phyloP scores from a whole-genome alignment of 2,888 invertebrate species.

The Imbricaverruca yamaguchii region DNA sequence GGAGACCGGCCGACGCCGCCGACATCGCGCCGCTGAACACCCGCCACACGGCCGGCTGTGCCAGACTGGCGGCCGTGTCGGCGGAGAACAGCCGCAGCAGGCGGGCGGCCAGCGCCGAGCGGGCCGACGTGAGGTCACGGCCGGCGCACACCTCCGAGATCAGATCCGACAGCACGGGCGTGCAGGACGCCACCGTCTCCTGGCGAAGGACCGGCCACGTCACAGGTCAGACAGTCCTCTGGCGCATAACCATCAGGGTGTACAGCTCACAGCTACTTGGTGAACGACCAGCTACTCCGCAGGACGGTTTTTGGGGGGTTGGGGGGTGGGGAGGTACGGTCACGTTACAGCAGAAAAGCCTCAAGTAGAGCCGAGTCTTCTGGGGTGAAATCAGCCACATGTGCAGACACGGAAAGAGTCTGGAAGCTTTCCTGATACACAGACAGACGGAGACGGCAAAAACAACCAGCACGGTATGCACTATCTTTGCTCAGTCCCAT shows the following conservation, averaged over 20 bases:
- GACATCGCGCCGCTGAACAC: background rate
- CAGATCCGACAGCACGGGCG: background rate
- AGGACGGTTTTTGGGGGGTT: too few relatives aligned
- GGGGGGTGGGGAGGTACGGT: too few relatives aligned
- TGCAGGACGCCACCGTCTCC: background rate
- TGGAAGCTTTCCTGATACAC: too few relatives aligned
- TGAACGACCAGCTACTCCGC: background rate
- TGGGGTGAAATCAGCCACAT: too few relatives aligned
- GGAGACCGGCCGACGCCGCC: background rate
- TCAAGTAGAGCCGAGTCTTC: too few relatives aligned
- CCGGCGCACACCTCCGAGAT: background rate
- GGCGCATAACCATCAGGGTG: too few relatives aligned
- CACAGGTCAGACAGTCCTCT: background rate
- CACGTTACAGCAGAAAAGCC: too few relatives aligned
- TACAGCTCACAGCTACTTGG: too few relatives aligned
- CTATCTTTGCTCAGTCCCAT: too few relatives aligned
- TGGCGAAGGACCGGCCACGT: background rate
- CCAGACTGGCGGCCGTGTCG: background rate
- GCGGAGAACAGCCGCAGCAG: background rate
- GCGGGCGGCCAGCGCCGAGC: background rate
- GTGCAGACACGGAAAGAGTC: too few relatives aligned
- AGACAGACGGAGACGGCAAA: too few relatives aligned
- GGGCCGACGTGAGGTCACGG: background rate
- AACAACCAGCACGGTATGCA: too few relatives aligned
- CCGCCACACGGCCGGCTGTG: background rate